Conservation (phyloP, 2,797 vertebrate species). For the Dipus sagitta region DNA sequence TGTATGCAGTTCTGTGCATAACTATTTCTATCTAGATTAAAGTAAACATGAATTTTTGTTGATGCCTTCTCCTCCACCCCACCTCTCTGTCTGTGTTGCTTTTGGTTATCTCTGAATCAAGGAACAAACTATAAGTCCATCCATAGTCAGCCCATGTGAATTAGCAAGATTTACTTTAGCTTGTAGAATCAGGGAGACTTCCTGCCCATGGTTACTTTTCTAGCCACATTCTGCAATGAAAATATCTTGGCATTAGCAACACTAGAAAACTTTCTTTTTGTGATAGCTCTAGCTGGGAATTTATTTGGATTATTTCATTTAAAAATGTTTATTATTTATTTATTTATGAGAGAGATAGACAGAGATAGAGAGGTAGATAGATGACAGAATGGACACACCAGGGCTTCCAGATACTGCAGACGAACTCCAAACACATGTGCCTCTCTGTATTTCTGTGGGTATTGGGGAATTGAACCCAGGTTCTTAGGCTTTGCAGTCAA, state of each 20-base stretch:
- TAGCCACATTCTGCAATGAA: background rate
- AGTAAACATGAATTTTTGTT: background rate
- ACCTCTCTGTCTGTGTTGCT: background rate
- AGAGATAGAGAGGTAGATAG: too few species aligned
- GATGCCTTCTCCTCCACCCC: background rate
- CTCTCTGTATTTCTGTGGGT: too few species aligned
- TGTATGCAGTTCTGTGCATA: background rate
- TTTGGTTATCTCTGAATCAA: background rate
- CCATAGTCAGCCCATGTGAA: background rate
- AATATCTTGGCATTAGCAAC: background rate
- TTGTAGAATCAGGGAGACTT: background rate
- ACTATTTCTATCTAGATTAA: background rate
- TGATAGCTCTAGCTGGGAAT: background rate
- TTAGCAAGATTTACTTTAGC: background rate
- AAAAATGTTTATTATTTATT: background rate
- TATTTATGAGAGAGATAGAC: too few species aligned
- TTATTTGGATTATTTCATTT: background rate
- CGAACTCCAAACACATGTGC: too few species aligned
- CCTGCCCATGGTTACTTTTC: background rate
- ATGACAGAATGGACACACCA: too few species aligned
- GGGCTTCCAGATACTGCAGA: too few species aligned
- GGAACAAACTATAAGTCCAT: background rate
- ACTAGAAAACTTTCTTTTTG: background rate
- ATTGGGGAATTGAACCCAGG: too few species aligned
- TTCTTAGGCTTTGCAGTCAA: too few species aligned